Evolutionary conservation across 2,797 vertebrate genomes (phyloP), one percentile per base, ranked within the genome.

Genomic region (Epinephelus coioides): DNA sequence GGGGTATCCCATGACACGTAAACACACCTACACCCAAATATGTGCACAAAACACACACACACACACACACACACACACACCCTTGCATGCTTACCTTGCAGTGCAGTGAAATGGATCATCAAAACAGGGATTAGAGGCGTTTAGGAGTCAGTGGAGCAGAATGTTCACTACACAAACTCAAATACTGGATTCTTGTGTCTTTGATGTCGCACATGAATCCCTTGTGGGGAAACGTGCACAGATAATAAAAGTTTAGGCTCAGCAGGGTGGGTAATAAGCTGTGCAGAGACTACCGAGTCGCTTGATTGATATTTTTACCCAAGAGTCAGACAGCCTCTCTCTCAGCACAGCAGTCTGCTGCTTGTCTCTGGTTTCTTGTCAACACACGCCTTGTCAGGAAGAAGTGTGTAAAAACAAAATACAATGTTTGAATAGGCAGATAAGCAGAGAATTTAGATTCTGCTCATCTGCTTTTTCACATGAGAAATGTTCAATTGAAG

Each of bases 361-460:
- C 66, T 79, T 47, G 79, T 89, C 82, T 86, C 82, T 62, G n/a
- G 43, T 59, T 78, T 94, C 86, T 83, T 89, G 93, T 92, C 90
- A 92, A 91, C 91, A 87, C 89, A 88, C 63, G 85, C 79, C 90
- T 87, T 46, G 53, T 75, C 86, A 86, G 79, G 62, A 74, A 60
- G 72, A 88, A 62, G 64, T 71, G 73, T 77, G 66, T 67, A 76
- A 90, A 88, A 93, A 89, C 79, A 92, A 85, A 91, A 70, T 76
- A 59, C 89, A 91, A 86, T 80, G 86, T 81, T 88, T 76, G 78
- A 87, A 90, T 68, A 81, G 67, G 60, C 63, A 87, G 87, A 92
- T 88, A 91, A 90, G 84, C 72, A 60, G 83, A 78, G 85, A 92
- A 89, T 89, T 76, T 53, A 43, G 40, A 79, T 85, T 76, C n/a